Evolutionary conservation across 2,888 invertebrate genomes (phyloP).

Genomic region (Ormyrus rosae): DNA sequence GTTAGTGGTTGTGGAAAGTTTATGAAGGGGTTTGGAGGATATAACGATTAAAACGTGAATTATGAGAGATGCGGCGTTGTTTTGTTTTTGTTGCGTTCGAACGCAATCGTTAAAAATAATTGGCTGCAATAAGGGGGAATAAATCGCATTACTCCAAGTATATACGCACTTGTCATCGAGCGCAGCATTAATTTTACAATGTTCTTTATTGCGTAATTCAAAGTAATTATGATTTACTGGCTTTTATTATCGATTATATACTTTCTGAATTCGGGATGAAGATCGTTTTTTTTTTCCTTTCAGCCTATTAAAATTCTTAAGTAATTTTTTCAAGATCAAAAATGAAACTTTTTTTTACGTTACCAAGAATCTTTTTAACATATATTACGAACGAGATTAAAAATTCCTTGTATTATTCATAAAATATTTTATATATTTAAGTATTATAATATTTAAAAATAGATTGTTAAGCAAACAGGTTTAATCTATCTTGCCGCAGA

Average conservation of each 20-base stretch:
- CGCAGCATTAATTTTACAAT: constrained; percentile 50
- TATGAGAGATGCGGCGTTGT: constrained; percentile 7
- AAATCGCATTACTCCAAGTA: constrained; percentile 35
- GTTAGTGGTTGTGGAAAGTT: neutral
- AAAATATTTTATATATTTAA: no score
- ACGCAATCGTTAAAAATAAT: constrained; percentile 52
- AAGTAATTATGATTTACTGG: constrained; percentile 44
- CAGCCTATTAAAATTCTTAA: no score
- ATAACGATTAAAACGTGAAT: constrained; percentile 31
- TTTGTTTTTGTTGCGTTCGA: constrained; percentile 37
- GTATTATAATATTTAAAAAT: no score
- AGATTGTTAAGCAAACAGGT: neutral
- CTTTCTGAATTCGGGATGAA: neutral
- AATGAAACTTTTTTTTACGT: no score
- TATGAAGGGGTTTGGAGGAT: constrained; percentile 8
- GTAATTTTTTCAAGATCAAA: no score
- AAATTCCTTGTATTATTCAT: no score
- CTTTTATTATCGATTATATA: neutral
- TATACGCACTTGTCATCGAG: constrained; percentile 31
- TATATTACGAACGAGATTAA: no score
- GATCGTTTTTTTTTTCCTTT: no score
- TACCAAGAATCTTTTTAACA: no score
- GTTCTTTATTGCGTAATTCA: constrained; percentile 40
- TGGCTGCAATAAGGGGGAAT: constrained; percentile 39
- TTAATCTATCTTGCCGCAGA: constrained; percentile 12